Evolutionary conservation across 2,888 invertebrate species (phyloP).

Genomic region (Volucella inanis): DNA sequence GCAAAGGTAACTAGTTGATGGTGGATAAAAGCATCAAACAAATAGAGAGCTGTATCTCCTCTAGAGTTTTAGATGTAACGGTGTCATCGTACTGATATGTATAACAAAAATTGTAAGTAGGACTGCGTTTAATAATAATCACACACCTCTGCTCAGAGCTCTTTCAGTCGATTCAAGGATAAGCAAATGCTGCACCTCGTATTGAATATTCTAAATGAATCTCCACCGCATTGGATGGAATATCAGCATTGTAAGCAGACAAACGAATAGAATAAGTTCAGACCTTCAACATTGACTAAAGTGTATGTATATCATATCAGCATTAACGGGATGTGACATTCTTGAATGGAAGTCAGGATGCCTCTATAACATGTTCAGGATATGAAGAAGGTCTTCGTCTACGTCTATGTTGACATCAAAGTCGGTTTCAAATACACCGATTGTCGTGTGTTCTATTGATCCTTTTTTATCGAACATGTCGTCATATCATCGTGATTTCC

Average conservation of each 20-base stretch:
- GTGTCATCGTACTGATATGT: slow-evolving; percentile 13
- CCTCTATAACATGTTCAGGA: slow-evolving; percentile 35
- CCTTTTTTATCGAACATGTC: slow-evolving; percentile 71
- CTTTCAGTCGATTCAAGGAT: slow-evolving; percentile 40
- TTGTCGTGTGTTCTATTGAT: slow-evolving; percentile 59
- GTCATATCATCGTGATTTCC: slow-evolving; percentile 74
- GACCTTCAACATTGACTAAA: slow-evolving; percentile 58
- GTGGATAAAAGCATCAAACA: slow-evolving; percentile 18
- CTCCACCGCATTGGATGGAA: slow-evolving; percentile 54
- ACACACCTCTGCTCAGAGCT: slow-evolving; percentile 40
- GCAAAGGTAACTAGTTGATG: slow-evolving; percentile 50
- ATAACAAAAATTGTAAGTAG: neutral
- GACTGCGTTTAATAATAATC: slow-evolving; percentile 60
- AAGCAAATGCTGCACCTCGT: slow-evolving; percentile 34
- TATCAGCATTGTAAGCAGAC: slow-evolving; percentile 50
- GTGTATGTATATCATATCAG: slow-evolving; percentile 73
- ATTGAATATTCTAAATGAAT: slow-evolving; percentile 55
- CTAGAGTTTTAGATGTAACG: slow-evolving; percentile 1
- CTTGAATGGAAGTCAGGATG: slow-evolving; percentile 62
- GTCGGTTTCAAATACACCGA: slow-evolving; percentile 38
- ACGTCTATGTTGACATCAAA: slow-evolving; percentile 6
- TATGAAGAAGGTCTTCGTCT: slow-evolving; percentile 26
- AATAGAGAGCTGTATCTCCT: slow-evolving; percentile 17
- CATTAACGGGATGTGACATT: slow-evolving; percentile 75
- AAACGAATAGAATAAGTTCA: slow-evolving; percentile 29